Conservation (phyloP, 2,113 vertebrate genomes). For the Pristiophorus japonicus region DNA sequence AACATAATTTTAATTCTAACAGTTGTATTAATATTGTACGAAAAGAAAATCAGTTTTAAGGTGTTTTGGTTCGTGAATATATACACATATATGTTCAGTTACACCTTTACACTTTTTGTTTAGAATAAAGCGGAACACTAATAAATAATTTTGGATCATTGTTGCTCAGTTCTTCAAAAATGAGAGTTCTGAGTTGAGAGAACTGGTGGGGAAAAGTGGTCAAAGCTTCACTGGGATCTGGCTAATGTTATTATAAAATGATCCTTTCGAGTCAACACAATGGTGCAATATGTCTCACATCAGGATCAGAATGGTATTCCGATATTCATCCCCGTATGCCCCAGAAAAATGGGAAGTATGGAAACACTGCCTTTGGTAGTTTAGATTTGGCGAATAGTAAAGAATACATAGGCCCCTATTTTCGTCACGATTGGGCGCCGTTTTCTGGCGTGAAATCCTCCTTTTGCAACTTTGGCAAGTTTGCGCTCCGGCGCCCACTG, state of each 20-base stretch:
- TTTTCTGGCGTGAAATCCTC: too few relatives aligned
- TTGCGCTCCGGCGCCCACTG: too few relatives aligned
- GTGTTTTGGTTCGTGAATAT: constrained; percentile 31
- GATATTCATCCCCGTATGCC: not conserved
- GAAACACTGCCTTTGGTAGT: not conserved
- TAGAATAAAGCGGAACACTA: not conserved
- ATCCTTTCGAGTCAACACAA: not conserved
- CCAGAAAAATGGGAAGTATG: not conserved
- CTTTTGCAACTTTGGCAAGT: too few relatives aligned
- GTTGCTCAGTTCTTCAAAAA: not conserved
- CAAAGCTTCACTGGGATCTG: not conserved
- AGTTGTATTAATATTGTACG: constrained; percentile 34
- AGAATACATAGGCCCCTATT: too few relatives aligned
- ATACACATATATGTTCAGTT: constrained; percentile 19
- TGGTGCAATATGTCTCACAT: not conserved
- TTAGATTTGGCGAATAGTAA: not conserved
- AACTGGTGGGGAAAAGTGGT: not conserved
- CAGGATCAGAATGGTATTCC: not conserved
- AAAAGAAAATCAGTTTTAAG: not conserved
- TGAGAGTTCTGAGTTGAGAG: not conserved
- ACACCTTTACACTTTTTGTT: constrained; percentile 25
- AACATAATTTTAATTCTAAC: constrained; percentile 1
- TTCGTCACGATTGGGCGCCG: too few relatives aligned
- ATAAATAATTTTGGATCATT: constrained; percentile 30
- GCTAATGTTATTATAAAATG: not conserved